Conservation (phyloP, 2,797 vertebrate genomes). For the Pangasius sanitwongsei region DNA sequence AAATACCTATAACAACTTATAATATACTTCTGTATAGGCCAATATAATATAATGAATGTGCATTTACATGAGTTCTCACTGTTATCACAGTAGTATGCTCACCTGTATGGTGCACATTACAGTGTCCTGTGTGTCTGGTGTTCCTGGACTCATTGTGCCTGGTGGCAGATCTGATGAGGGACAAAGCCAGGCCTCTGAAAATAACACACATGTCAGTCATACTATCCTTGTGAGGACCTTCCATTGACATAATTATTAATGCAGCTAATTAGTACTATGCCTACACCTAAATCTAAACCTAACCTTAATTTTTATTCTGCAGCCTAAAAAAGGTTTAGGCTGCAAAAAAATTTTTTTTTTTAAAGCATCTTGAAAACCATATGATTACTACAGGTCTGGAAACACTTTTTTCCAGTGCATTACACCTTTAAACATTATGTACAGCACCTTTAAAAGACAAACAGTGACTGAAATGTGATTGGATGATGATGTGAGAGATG, state of each 20-base stretch:
- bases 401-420: background rate
- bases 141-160: constrained; percentile 59
- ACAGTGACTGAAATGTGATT: background rate
- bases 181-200: constrained; percentile 73
- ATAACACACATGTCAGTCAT: constrained; percentile 13
- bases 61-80: too few relatives aligned
- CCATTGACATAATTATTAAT: background rate
- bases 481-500: background rate
- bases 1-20: background rate
- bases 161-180: constrained; percentile 51
- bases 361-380: background rate
- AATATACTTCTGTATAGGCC: background rate
- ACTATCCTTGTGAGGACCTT: background rate
- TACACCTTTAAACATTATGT: background rate
- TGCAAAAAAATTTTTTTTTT: background rate
- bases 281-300: background rate
- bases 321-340: background rate
- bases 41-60: background rate
- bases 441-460: background rate
- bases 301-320: background rate
- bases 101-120: constrained; percentile 80
- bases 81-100: background rate
- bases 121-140: constrained; percentile 52
- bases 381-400: background rate
- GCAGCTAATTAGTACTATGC: background rate